Base-by-base conservation (phyloP, 1,140 invertebrate species). In the Centruroides sculpturatus region DNA sequence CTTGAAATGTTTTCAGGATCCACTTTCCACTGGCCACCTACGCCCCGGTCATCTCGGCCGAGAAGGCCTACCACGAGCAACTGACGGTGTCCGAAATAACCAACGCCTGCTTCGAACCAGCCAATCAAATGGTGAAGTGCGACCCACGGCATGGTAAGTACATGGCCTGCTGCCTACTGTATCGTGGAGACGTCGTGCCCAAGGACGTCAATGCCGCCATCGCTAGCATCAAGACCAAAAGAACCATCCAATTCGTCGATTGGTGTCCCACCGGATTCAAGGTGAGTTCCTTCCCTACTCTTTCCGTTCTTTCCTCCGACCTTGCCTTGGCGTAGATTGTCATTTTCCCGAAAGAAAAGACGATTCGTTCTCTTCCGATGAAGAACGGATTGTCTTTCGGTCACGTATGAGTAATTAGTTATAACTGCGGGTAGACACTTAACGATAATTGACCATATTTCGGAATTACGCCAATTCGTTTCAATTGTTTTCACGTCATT, bases 211-310 rank as follows among this genome's bases (percentile, higher is more conserved):
- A 64, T 57, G 63, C 63, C 11, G 63, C 63, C 47, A 64, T 64
- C 36, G 63, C 63, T 35, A 55, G 56, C 35, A 64, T 64, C 48
- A 64, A 64, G 47, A 64, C 59, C 4, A 64, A 61, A 46, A 34
- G 63, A 57, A 83, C 83, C 65, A 87, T 92, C 68, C 85, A 89
- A 75, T 92, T 92, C 73, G 89, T 92, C 34, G 88, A 91, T 76
- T 89, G 89, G 88, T 91, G 87, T 75, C 88, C 87, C 53, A 91
- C 88, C 68, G 87, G 87, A 64, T 89, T 87, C 79, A 87, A 86
- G 68, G 67, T 60, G 8, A 23, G 23, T 23, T 23, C 23, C 23
- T 23, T 23, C 23, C 23, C 23, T 0, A 23, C 6, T 48, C 12
- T 36, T 35, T 9, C 47, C 4, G 7, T 61, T 36, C 10, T 34